Percentiles rank a stretch among this genome's conserved stretches.
phyloP scores from a whole-genome alignment of 2,797 vertebrate genomes.

The Alcedo atthis region DNA sequence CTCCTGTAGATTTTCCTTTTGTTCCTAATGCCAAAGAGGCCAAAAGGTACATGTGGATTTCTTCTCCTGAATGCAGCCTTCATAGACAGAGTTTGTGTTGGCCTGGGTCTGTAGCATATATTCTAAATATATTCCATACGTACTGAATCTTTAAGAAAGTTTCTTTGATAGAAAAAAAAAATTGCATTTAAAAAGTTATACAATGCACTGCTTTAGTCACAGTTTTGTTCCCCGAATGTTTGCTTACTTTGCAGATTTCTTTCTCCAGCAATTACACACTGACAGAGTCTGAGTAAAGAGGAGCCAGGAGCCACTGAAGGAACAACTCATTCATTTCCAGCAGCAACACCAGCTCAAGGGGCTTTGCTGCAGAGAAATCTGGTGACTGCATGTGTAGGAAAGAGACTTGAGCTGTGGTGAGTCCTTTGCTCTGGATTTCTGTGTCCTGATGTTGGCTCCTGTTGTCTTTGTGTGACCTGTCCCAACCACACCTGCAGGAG shows the following conservation, averaged over 20 bases:
- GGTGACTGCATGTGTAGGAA: fast-evolving
- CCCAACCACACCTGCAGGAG: background rate
- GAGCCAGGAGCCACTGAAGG: background rate
- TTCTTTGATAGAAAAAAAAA: background rate
- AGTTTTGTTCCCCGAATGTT: background rate
- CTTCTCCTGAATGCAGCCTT: background rate
- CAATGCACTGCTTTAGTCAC: background rate
- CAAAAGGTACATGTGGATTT: background rate
- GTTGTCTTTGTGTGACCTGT: background rate
- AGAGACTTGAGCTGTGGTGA: background rate
- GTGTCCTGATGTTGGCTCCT: background rate
- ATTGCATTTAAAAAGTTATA: background rate
- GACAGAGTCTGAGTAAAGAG: background rate
- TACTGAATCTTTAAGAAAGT: background rate
- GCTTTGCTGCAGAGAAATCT: background rate
- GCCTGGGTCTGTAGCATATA: background rate
- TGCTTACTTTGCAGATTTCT: background rate
- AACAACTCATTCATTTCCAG: background rate
- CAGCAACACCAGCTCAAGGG: background rate
- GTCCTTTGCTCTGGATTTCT: background rate
- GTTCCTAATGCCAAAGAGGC: background rate
- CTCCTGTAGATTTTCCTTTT: background rate
- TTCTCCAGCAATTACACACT: background rate
- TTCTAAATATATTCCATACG: background rate
- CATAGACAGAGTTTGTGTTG: background rate